These are phyloP conservation scores for Melinopterus prodromus DNA, from an alignment of 2,888 invertebrate species.

Conservation along the genomic window DNA sequence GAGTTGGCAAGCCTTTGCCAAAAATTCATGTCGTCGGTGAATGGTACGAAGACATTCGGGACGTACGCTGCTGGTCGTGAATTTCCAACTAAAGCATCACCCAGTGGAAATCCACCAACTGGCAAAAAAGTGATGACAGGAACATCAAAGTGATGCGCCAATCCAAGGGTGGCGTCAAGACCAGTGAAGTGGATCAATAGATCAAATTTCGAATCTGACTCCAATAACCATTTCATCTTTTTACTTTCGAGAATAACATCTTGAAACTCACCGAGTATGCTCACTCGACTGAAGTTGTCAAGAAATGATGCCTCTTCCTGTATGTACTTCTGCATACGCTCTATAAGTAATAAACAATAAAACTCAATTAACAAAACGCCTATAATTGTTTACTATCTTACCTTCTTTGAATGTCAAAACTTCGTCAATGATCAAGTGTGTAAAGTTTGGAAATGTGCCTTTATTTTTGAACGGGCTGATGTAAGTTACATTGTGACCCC, in stretches of 20 bases:
- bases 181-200: constrained; percentile 29
- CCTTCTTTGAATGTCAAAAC: constrained; percentile 12
- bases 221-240: constrained; percentile 27
- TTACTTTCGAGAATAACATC: background rate
- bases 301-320: background rate
- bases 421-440: constrained; percentile 7
- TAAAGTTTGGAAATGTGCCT: background rate
- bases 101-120: constrained; percentile 46
- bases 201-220: constrained; percentile 32
- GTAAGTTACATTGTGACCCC: constrained; percentile 17
- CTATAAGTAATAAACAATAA: background rate
- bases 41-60: constrained; percentile 47
- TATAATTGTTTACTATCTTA: background rate
- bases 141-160: constrained; percentile 52
- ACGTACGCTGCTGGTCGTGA: constrained; percentile 54
- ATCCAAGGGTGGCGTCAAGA: constrained; percentile 29
- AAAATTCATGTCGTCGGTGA: constrained; percentile 53
- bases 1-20: constrained; percentile 52
- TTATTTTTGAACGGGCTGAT: background rate
- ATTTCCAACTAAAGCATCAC: constrained; percentile 50
- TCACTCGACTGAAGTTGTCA: background rate
- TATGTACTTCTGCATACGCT: constrained; percentile 12
- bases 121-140: constrained; percentile 53
- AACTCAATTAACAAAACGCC: background rate
- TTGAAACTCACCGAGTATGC: background rate